Evolutionary conservation across 2,888 invertebrate genomes (phyloP).

Genomic region (Allophyes oxyacanthae): DNA sequence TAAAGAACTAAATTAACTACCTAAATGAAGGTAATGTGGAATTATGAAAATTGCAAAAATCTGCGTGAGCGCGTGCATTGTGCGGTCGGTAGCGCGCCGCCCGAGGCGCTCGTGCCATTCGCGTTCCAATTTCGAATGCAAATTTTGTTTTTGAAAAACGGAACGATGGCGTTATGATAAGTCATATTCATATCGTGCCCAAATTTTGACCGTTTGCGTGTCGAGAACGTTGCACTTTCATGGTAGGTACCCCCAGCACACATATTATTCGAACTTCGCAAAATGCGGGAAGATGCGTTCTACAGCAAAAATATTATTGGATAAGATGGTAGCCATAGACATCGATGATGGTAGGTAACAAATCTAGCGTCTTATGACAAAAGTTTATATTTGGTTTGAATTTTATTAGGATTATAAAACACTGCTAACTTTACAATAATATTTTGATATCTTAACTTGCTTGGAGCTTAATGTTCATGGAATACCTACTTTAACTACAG

Average conservation of each 20-base stretch:
- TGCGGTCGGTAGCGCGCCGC: constrained; percentile 80
- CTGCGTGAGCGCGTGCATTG: constrained; percentile 65
- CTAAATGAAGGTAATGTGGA: constrained; percentile 65
- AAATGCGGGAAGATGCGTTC: constrained; percentile 21
- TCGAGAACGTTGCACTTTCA: constrained; percentile 70
- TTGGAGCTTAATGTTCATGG: no score
- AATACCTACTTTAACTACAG: background rate
- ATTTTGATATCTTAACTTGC: no score
- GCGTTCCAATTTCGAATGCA: constrained; percentile 85
- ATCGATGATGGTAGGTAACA: no score
- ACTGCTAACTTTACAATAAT: no score
- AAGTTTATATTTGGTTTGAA: no score
- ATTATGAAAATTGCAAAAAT: constrained; percentile 70
- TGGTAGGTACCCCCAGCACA: constrained; percentile 65
- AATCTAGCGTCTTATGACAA: no score
- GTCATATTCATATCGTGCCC: constrained; percentile 65
- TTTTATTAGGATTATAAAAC: no score
- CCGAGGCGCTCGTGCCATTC: constrained; percentile 84
- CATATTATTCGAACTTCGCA: constrained; percentile 49
- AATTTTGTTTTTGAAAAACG: constrained; percentile 78
- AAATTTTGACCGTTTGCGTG: constrained; percentile 79
- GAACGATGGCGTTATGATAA: constrained; percentile 61
- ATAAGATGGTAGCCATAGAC: no score
- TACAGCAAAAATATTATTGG: no score
- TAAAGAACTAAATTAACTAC: constrained; percentile 56